Base-by-base conservation (phyloP, 1,140 invertebrate genomes). In the Heliconius eleuchia region DNA sequence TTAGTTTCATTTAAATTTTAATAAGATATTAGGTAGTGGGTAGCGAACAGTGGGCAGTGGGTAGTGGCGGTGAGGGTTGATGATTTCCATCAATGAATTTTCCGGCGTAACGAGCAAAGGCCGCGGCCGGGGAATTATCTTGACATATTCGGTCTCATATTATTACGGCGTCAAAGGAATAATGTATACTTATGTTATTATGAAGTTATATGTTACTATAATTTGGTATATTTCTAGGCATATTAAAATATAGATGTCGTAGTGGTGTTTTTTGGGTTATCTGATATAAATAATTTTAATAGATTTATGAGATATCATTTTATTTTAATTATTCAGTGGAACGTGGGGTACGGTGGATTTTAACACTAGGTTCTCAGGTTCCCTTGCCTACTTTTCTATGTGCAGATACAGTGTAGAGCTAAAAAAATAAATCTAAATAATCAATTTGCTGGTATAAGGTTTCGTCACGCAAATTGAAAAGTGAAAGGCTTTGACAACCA, bases 31-130 rank as follows among this genome's bases (percentile, higher is more conserved):
- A 6, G 23, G 23, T 23, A 66, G 60, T 27, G 60, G 57, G 57
- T 23, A 66, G 57, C 11, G 13, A 3, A 3, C 3, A 66, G 23
- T 66, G 27, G 60, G 11, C 60, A 23, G n/a, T 57, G 9, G 55
- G 19, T 19, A 23, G n/a, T 57, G 55, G 60, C 9, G 11, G 60
- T 66, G 9, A n/a, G 8, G 23, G 60, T 46, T 76, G 74, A 7
- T 52, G 70, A 73, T 78, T 78, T 11, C 37, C 34, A 78, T 73
- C 71, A 78, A 78, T 73, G 71, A 60, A 78, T 78, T 78, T 78
- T 78, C 34, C 66, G 76, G 50, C 50, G 7, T 60, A 78, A 78
- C 73, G 76, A 60, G 18, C 71, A 78, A 78, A 34, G 71, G 39
- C 50, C 37, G 76, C 16, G 27, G 8, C 76, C 55, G n/a, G 76